Conservation (phyloP, 2,113 vertebrate species). For the Procavia capensis region DNA sequence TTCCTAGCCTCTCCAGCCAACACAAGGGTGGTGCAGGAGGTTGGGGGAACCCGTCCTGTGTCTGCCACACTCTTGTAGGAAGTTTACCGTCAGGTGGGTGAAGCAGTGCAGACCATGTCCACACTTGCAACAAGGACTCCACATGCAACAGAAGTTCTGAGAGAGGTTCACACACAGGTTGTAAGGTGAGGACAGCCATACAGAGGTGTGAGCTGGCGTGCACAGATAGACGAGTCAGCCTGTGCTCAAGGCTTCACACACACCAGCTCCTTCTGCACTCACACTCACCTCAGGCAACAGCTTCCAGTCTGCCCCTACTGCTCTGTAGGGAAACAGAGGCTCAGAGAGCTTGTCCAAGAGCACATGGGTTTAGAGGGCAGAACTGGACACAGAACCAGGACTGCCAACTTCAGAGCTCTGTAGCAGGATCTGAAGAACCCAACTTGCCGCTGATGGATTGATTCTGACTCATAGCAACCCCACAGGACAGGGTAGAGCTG, state of each 20-base stretch:
- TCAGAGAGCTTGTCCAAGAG: background rate
- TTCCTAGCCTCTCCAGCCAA: background rate
- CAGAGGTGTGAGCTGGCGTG: background rate
- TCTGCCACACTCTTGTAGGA: background rate
- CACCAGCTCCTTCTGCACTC: background rate
- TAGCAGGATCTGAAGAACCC: background rate
- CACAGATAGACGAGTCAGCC: too few relatives aligned
- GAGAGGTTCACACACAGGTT: background rate
- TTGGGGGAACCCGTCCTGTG: background rate
- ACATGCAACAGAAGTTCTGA: background rate
- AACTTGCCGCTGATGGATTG: too few relatives aligned
- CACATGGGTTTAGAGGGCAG: background rate
- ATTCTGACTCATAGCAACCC: too few relatives aligned
- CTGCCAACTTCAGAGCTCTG: background rate
- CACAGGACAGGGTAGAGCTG: too few relatives aligned
- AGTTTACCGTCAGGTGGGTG: background rate
- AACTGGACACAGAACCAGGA: background rate
- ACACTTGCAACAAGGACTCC: too few relatives aligned
- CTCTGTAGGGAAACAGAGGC: background rate
- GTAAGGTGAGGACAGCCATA: background rate
- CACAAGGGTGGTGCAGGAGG: background rate
- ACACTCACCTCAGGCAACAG: background rate
- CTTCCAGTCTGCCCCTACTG: background rate
- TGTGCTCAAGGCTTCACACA: background rate
- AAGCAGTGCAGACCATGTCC: background rate